phyloP scores from a whole-genome alignment of 2,113 vertebrate species.

The Vulpes lagopus region DNA sequence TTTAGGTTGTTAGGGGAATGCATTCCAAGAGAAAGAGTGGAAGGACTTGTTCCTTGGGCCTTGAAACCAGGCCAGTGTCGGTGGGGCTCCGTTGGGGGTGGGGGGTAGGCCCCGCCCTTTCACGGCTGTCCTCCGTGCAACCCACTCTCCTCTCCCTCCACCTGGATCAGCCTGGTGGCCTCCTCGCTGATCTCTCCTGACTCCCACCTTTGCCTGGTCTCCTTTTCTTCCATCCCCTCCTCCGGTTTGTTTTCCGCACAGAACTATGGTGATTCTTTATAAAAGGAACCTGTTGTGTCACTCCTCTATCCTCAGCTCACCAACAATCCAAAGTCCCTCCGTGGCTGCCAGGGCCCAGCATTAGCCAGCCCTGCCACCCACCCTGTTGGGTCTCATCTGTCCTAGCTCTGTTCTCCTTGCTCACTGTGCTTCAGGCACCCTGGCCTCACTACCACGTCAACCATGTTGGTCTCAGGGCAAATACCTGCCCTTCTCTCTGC shows the following conservation, averaged over 20 bases:
- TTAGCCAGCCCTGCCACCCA: neutral
- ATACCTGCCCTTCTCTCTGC: neutral
- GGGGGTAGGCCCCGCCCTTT: neutral
- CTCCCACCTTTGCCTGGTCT: neutral
- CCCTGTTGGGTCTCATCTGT: neutral
- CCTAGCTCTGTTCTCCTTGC: neutral
- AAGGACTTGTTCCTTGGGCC: neutral
- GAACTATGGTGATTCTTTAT: neutral
- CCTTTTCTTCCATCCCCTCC: neutral
- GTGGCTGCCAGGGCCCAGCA: neutral
- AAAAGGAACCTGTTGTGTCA: neutral
- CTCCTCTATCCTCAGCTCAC: neutral
- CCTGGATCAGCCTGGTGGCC: neutral
- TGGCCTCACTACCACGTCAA: neutral
- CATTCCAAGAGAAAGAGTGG: neutral
- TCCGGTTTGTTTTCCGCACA: neutral
- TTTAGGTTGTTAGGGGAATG: neutral
- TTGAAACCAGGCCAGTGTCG: neutral
- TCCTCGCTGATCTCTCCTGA: neutral
- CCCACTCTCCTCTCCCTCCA: neutral
- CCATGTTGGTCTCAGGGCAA: neutral
- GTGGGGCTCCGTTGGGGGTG: neutral
- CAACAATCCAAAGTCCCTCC: neutral
- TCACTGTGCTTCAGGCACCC: fast-evolving
- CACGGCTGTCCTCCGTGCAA: fast-evolving